Evolutionary conservation across 2,888 invertebrate genomes (phyloP).

Genomic region (Acronicta psi): DNA sequence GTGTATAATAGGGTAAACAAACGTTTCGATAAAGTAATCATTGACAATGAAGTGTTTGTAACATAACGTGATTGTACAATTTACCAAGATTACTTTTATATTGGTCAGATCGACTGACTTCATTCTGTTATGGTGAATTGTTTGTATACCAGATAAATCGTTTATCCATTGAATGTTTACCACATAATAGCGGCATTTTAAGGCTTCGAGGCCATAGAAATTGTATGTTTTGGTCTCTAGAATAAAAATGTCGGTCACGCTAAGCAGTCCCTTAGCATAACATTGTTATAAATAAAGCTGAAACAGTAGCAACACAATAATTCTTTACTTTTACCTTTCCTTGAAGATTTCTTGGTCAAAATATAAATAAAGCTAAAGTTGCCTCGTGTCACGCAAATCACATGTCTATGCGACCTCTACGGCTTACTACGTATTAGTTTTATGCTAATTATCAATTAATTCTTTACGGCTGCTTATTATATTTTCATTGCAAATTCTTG

Average conservation of each 20-base stretch:
- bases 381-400: constrained; percentile 57
- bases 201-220: constrained; percentile 7
- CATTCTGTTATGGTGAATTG: constrained; percentile 5
- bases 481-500: constrained; percentile 40
- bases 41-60: constrained; percentile 36
- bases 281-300: constrained; percentile 23
- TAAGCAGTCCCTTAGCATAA: constrained; percentile 11
- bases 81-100: constrained; percentile 27
- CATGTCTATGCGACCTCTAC: constrained; percentile 48
- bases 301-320: constrained; percentile 19
- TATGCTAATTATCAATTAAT: constrained; percentile 64
- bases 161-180: constrained; percentile 14
- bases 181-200: constrained; percentile 7
- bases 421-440: constrained; percentile 56
- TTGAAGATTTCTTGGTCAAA: constrained; percentile 53
- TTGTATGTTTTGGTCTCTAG: constrained; percentile 1
- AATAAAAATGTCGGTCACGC: constrained; percentile 20
- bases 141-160: constrained; percentile 19
- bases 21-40: constrained; percentile 31
- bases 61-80: constrained; percentile 25
- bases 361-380: constrained; percentile 46
- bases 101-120: constrained; percentile 15
- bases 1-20: constrained; percentile 25
- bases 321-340: constrained; percentile 53
- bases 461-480: constrained; percentile 38